phyloP scores from a whole-genome alignment of 2,888 invertebrate genomes.

The Argynnis bischoffii region DNA sequence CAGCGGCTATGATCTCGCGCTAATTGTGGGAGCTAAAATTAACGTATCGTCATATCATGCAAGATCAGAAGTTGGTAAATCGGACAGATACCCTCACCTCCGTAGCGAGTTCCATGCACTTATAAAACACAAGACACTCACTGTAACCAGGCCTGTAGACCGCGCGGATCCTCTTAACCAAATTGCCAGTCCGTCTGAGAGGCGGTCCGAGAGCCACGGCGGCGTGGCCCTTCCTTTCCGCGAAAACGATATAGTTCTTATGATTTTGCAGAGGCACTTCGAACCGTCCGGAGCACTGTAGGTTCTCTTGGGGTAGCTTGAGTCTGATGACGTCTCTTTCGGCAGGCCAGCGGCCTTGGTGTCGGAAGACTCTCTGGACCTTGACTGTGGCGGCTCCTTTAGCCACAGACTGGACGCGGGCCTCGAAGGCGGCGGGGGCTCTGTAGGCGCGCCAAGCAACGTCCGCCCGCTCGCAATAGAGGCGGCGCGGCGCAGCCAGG shows the following conservation, averaged over 20 bases:
- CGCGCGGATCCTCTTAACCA: conserved; percentile 72
- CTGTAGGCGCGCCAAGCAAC: conserved; percentile 80
- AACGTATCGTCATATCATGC: conserved; percentile 32
- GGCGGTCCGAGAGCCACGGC: conserved; percentile 77
- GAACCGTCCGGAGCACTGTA: conserved; percentile 72
- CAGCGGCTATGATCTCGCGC: conserved; percentile 17
- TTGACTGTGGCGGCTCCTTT: conserved; percentile 72
- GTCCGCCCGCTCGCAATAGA: conserved; percentile 80
- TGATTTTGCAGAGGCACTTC: conserved; percentile 74
- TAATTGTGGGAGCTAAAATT: conserved; percentile 19
- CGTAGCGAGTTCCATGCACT: conserved; percentile 48
- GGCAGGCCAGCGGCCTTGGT: conserved; percentile 73
- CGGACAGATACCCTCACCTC: conserved; percentile 28
- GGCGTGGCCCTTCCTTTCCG: conserved; percentile 71
- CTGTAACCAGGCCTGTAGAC: conserved; percentile 79
- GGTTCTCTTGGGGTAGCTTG: conserved; percentile 56
- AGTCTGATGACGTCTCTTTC: conserved; percentile 68
- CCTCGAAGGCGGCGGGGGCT: conserved; percentile 78
- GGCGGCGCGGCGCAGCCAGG: conserved; percentile 65
- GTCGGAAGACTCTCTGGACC: conserved; percentile 68
- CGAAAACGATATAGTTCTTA: conserved; percentile 77
- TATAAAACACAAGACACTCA: conserved; percentile 67
- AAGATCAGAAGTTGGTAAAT: conserved; percentile 57
- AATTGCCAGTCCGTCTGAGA: conserved; percentile 68
- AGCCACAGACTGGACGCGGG: conserved; percentile 73